Conservation (phyloP, 2,797 vertebrate genomes). For the Manis pentadactyla region DNA sequence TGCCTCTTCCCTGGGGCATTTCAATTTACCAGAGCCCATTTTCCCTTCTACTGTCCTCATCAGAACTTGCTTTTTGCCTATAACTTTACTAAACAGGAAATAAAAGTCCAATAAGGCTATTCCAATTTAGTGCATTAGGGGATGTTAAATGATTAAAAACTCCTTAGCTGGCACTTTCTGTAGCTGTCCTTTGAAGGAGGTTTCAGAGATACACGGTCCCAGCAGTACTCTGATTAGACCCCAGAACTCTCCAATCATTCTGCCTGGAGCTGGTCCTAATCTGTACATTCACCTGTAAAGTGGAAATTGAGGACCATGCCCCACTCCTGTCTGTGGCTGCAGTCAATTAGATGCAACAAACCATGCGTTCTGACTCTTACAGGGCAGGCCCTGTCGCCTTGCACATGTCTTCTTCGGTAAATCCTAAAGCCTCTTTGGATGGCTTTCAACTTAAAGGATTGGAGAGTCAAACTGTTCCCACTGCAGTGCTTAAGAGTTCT, state of each 20-base stretch:
- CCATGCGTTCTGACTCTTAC: fast-evolving
- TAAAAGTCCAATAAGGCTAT: background rate
- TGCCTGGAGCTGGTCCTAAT: background rate
- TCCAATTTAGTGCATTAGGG: background rate
- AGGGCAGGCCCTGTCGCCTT: background rate
- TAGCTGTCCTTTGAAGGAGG: background rate
- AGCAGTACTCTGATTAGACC: background rate
- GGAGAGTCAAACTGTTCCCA: fast-evolving
- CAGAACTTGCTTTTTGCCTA: background rate
- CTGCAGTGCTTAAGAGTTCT: background rate
- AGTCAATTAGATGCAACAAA: background rate
- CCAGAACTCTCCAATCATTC: background rate
- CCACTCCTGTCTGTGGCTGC: background rate
- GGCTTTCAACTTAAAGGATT: background rate
- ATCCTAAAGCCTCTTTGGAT: background rate
- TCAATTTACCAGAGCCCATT: background rate
- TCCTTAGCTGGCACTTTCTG: background rate
- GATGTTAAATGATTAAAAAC: no score
- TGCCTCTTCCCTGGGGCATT: background rate
- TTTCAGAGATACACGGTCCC: background rate
- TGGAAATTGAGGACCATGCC: fast-evolving
- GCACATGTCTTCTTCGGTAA: fast-evolving
- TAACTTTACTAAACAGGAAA: background rate
- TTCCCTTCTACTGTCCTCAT: background rate
- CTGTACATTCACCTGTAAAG: no score